Percentiles rank a stretch among this genome's conserved stretches.
Evolutionary conservation across 2,888 invertebrate genomes (phyloP).

Genomic region (Melikaiella ostensackeni): DNA sequence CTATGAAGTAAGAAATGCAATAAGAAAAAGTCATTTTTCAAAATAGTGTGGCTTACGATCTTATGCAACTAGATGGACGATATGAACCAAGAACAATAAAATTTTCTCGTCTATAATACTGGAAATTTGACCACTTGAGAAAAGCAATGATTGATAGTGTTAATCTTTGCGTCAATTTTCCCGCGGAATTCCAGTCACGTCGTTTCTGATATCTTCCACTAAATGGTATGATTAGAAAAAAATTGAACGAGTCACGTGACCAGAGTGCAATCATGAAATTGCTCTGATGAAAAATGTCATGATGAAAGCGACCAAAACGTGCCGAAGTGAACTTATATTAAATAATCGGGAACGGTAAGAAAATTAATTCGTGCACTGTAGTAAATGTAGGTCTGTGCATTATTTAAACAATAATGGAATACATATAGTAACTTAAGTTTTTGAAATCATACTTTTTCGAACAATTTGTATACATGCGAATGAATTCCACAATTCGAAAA

Average conservation of each 20-base stretch:
- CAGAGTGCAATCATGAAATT: conserved; percentile 24
- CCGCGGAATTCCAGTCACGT: conserved; percentile 27
- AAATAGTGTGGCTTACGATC: too few species aligned
- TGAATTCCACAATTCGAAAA: neutral
- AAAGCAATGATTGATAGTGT: conserved; percentile 28
- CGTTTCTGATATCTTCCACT: neutral
- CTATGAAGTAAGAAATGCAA: too few species aligned
- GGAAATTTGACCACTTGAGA: neutral
- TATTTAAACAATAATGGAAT: neutral
- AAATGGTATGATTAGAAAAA: conserved; percentile 33
- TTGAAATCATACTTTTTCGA: neutral
- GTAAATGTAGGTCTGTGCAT: neutral
- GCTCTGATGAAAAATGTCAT: conserved; percentile 17
- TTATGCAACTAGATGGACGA: too few species aligned
- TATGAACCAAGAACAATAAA: neutral
- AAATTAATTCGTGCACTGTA: neutral
- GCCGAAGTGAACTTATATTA: neutral
- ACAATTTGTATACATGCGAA: neutral
- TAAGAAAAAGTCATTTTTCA: too few species aligned
- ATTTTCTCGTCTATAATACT: neutral
- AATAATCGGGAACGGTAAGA: neutral
- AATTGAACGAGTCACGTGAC: conserved; percentile 26
- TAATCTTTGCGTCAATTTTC: conserved; percentile 2
- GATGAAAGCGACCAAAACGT: conserved; percentile 1
- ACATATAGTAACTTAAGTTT: neutral